phyloP scores from a whole-genome alignment of 2,797 vertebrate genomes.

The Glossophaga mutica region DNA sequence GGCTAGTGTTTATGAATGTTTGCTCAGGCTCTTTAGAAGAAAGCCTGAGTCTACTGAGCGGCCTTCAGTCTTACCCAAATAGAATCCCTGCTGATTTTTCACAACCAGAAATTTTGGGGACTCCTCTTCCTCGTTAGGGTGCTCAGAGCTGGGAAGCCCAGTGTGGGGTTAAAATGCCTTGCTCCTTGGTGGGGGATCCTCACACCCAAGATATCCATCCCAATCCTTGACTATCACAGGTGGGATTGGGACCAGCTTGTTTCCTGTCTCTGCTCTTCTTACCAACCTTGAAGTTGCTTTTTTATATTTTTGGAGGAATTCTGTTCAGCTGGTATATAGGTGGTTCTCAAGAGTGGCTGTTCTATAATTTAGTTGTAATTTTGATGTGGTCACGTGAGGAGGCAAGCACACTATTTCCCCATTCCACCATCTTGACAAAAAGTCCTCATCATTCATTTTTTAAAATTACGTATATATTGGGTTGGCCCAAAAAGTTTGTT shows the following conservation, averaged over 20 bases:
- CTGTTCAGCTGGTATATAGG: neutral
- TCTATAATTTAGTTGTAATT: neutral
- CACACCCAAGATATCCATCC: neutral
- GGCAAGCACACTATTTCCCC: neutral
- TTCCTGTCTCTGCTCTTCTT: neutral
- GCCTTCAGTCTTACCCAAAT: neutral
- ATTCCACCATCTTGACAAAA: neutral
- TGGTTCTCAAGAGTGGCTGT: neutral
- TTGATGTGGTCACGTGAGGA: neutral
- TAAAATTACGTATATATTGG: neutral
- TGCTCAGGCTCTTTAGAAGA: neutral
- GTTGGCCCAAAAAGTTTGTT: neutral
- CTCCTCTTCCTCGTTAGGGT: neutral
- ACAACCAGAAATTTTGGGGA: neutral
- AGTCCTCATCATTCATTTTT: neutral
- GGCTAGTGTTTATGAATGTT: neutral
- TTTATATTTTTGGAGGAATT: neutral
- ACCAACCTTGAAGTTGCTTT: neutral
- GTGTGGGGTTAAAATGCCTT: neutral
- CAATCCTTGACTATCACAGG: neutral
- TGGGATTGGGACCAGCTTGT: neutral
- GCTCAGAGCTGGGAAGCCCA: neutral
- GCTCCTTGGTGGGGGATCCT: neutral
- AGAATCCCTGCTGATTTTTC: neutral
- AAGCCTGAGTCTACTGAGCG: neutral